Base-by-base conservation (phyloP, 2,113 vertebrate species). In the Carassius gibelio region DNA sequence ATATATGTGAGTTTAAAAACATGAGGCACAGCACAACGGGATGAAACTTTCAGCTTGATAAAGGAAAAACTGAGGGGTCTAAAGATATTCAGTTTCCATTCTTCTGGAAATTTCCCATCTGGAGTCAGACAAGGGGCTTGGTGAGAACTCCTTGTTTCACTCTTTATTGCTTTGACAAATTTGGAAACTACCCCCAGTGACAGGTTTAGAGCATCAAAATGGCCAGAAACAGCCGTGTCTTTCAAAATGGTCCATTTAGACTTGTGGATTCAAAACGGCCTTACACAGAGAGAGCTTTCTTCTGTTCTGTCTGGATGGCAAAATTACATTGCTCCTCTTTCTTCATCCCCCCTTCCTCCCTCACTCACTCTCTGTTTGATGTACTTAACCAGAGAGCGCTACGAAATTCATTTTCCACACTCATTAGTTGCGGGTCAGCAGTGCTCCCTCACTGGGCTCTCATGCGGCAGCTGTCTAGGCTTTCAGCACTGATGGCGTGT, bases 381-480 rank as follows among this genome's bases (percentile, higher is more conserved):
- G 69, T 64, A 34, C 52, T 61, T 45, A 50, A 87, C 81, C 52
- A 79, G 62, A 64, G 75, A 78, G 26, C 14, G 15, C 59, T 81
- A 62, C 34, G 48, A 81, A 81, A 84, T 84, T 57, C 48, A 77
- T 64, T 80, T 83, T 79, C 64, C 52, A 36, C 17, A 34, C 45
- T 48, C 57, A 48, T 69, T 72, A 42, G 69, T 61, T 57, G 81
- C 55, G 72, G 64, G 72, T 52, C 84, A 72, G 62, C 36, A 80
- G n/a, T 71, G 64, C 75, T 85, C 55, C 55, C 76, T 72, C 45
- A 74, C 59, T 50, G 42, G 74, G 61, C 50, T 74, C 42, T 42
- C 14, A 64, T 76, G 71, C 7, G 8, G 50, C 64, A 61, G 64
- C 84, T 85, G 64, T 71, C 75, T 80, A 50, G 26, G 23, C 50